Evolutionary conservation across 2,888 invertebrate genomes (phyloP).

Genomic region (Apocheima hispidaria): DNA sequence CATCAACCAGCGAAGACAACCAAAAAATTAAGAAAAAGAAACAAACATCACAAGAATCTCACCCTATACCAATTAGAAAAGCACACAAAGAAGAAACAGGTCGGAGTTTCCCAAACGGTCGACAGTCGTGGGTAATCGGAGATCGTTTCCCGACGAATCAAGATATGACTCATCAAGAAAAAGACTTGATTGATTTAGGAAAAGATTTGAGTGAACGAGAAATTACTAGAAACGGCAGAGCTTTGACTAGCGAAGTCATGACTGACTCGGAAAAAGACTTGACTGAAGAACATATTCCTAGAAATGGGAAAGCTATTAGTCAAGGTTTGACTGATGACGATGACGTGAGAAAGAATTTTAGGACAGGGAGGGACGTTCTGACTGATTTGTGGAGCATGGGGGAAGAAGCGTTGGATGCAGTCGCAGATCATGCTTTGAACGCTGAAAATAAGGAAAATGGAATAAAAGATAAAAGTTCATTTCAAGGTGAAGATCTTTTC

Average conservation of each 20-base stretch:
- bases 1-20: conserved; percentile 67
- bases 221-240: background rate
- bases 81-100: conserved; percentile 70
- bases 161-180: conserved; percentile 16
- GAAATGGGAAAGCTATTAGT: conserved; percentile 15
- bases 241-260: conserved; percentile 2
- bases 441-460: conserved; percentile 72
- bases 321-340: background rate
- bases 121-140: conserved; percentile 75
- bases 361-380: conserved; percentile 60
- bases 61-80: conserved; percentile 62
- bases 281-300: conserved; percentile 18
- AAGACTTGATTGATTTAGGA: background rate
- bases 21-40: conserved; percentile 77
- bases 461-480: conserved; percentile 68
- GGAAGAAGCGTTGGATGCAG: conserved; percentile 66
- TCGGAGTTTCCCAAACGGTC: conserved; percentile 63
- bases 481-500: conserved; percentile 68
- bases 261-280: background rate
- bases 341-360: conserved; percentile 29
- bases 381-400: conserved; percentile 68
- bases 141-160: conserved; percentile 34
- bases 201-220: conserved; percentile 10
- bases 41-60: conserved; percentile 74
- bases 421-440: conserved; percentile 73